Base-by-base conservation (phyloP, 2,888 invertebrate species). In the Eucriotettix oculatus region DNA sequence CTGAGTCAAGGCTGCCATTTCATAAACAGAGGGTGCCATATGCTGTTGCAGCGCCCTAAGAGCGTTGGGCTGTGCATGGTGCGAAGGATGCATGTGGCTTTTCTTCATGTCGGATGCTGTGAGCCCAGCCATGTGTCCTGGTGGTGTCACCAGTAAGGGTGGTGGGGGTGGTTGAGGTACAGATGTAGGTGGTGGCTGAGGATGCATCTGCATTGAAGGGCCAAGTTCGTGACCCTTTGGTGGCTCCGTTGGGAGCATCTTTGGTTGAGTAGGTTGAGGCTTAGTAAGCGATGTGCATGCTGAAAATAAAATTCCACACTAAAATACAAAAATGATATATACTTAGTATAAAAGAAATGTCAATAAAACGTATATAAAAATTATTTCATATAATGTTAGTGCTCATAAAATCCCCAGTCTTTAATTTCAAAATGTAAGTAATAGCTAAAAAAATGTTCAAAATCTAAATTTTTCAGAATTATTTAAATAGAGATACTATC, bases 1-100 rank as follows among this genome's bases (percentile, higher is more conserved):
- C 69, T 93, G 93, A 11, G 96, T 96, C 54, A 96, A 79, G 9
- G 96, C 96, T 1, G 96, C 95, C 89, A 96, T 93, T 75, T 97
- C 96, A 73, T 96, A 94, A 16, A 96, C 95, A 68, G 93, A 94
- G n/a, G 93, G 92, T 52, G 92, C 90, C 75, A 90, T 87, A 69
- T 90, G 89, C 65, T 88, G 87, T 69, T 88, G 87, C 66, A 90
- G 80, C 63, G 78, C 81, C 44, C 90, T 80, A 78, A 90, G 79
- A 1, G 83, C 79, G 58, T 14, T 14, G 42, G 41, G 41, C 16
- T 55, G 57, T 42, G 54, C 17, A 10, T 58, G 54, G 16, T 61
- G 61, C 29, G 58, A 58, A 11, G 55, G 56, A 12, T 61, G 58
- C 16, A 54, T 57, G 56, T 56, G 56, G 43, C 43, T 40, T 12